Base-by-base conservation (phyloP, 2,113 vertebrate species). In the Dicaeum eximium region DNA sequence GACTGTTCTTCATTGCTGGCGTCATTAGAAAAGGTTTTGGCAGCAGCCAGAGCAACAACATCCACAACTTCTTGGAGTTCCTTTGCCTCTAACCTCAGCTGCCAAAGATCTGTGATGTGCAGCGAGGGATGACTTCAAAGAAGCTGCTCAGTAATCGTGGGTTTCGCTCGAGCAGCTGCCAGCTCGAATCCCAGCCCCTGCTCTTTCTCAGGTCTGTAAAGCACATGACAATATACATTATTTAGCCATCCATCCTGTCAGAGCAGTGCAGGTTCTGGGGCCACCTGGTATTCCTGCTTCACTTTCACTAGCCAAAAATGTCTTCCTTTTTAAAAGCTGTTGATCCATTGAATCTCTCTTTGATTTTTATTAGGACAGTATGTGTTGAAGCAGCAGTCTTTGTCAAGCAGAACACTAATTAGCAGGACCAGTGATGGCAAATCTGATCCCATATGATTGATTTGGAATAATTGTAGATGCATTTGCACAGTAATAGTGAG, bases 391-490 rank as follows among this genome's bases (percentile, higher is more conserved):
- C 53, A 90, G 61, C 66, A 81, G 19, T 56, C 64, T 83, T 86
- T 78, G 58, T 84, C 80, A 84, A 69, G 18, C 50, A 57, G 61
- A 92, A 79, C 57, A 75, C 24, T 84, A 87, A 79, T 61, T 79
- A 73, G 61, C 57, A 58, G 42, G 65, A 81, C 53, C 80, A 67
- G 22, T 45, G 48, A 67, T 87, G 81, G 83, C 40, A 90, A 87
- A 89, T 83, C 54, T 70, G 54, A 65, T 86, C 62, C 66, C 75
- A 72, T 42, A 66, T 71, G 42, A 87, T 81, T 80, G 96, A 82
- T 90, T 77, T 86, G 54, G 47, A 88, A 58, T 83, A 86, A 96
- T 83, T 92, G 70, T 58, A 66, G 71, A 88, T 92, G 35, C 54
- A 69, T 88, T 82, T 75, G 53, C 51, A 62, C 62, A 73, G 67